Evolutionary conservation across 92 coral and sea anemone species (phyloP).

Genomic region (Siderastrea radians): DNA sequence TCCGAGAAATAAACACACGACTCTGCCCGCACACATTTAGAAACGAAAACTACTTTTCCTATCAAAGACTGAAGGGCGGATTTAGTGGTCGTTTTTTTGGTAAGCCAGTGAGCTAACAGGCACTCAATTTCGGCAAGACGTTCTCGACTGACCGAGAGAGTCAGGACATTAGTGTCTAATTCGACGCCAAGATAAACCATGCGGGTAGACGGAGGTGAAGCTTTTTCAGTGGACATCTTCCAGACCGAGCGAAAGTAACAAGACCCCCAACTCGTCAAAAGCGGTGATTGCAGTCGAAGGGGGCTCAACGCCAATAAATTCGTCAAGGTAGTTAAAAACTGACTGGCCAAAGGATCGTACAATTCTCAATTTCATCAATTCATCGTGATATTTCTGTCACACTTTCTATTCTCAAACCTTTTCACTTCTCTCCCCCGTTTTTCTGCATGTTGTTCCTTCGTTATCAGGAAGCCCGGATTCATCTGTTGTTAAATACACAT

Average conservation of each 20-base stretch:
- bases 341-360: background rate
- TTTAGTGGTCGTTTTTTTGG: constrained; percentile 14
- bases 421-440: too few species aligned
- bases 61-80: constrained; percentile 42
- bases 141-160: constrained; percentile 60
- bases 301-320: background rate
- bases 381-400: too few species aligned
- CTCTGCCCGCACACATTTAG: constrained; percentile 65
- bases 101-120: constrained; percentile 43
- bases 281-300: background rate
- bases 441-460: too few species aligned
- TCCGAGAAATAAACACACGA: constrained; percentile 58
- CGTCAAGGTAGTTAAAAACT: constrained; percentile 38
- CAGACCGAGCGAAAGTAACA: background rate
- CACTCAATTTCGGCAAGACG: constrained; percentile 45
- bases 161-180: constrained; percentile 50
- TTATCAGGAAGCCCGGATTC: too few species aligned
- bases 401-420: too few species aligned
- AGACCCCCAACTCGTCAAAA: constrained; percentile 54
- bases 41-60: constrained; percentile 62
- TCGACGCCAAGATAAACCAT: constrained; percentile 68
- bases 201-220: constrained; percentile 41
- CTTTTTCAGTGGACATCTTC: constrained; percentile 49
- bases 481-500: too few species aligned
- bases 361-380: too few species aligned